Evolutionary conservation across 2,888 invertebrate species (phyloP).

Genomic region (Omphaloscelis lunosa): DNA sequence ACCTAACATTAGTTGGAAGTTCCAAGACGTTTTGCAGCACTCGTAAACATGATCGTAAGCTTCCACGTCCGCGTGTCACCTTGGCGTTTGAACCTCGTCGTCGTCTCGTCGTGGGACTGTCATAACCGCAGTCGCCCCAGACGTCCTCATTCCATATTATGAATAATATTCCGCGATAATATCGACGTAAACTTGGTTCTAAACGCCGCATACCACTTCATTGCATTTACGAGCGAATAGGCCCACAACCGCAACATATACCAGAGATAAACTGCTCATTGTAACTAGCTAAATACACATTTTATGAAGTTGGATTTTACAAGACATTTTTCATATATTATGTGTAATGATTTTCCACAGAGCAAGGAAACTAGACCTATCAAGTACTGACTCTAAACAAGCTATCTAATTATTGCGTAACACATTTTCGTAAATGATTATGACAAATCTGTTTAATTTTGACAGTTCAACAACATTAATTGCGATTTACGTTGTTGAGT

Average conservation of each 20-base stretch:
- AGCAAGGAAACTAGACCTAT: slow-evolving; percentile 8
- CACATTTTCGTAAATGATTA: no score
- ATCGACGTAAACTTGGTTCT: slow-evolving; percentile 68
- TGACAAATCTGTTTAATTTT: no score
- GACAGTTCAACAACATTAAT: no score
- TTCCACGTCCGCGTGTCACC: slow-evolving; percentile 45
- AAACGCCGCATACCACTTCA: slow-evolving; percentile 68
- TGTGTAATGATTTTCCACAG: slow-evolving; percentile 7
- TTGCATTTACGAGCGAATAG: slow-evolving; percentile 74
- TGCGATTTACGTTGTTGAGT: no score
- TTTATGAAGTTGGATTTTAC: slow-evolving; percentile 29
- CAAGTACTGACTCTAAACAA: not conserved
- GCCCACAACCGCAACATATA: slow-evolving; percentile 67
- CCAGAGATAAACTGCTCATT: slow-evolving; percentile 62
- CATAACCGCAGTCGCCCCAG: slow-evolving; percentile 71
- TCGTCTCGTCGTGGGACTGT: slow-evolving; percentile 46
- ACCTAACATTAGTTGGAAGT: not conserved
- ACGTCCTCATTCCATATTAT: slow-evolving; percentile 79
- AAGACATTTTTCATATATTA: slow-evolving; percentile 20
- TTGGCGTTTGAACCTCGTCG: slow-evolving; percentile 47
- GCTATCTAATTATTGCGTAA: no score
- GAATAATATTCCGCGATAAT: slow-evolving; percentile 77
- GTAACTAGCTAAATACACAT: slow-evolving; percentile 42
- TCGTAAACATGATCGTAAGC: not conserved
- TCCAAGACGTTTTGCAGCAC: not conserved